phyloP scores from a whole-genome alignment of 2,888 invertebrate species.

The Drosophila monieri region DNA sequence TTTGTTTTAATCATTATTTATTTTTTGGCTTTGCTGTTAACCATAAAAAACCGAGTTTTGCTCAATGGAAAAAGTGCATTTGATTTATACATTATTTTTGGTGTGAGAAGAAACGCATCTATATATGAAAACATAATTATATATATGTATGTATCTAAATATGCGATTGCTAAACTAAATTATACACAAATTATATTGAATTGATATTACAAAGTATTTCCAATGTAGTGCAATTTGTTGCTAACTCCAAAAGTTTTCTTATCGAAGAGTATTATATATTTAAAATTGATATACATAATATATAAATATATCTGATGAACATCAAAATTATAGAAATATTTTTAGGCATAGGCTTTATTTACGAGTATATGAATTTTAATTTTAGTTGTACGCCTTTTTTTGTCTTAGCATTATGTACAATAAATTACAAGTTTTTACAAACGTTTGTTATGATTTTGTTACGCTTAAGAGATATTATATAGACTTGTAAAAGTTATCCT shows the following conservation, averaged over 20 bases:
- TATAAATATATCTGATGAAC: constrained; percentile 32
- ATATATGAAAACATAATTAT: constrained; percentile 11
- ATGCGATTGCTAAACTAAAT: constrained; percentile 31
- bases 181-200: constrained; percentile 43
- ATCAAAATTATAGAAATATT: constrained; percentile 38
- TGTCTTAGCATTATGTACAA: constrained; percentile 37
- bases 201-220: constrained; percentile 45
- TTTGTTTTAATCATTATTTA: constrained; percentile 6
- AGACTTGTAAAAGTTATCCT: constrained; percentile 5
- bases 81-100: constrained; percentile 43
- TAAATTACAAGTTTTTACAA: constrained; percentile 36
- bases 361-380: constrained; percentile 14
- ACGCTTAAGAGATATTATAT: constrained; percentile 17
- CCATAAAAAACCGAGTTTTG: constrained; percentile 37
- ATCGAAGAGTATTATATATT: constrained; percentile 26
- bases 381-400: constrained; percentile 12
- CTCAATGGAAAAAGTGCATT: constrained; percentile 58
- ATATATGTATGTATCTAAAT: constrained; percentile 6
- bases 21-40: constrained; percentile 43
- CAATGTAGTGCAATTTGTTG: constrained; percentile 71
- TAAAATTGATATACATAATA: constrained; percentile 26
- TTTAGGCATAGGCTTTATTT: constrained; percentile 42
- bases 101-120: constrained; percentile 8
- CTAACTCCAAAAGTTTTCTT: constrained; percentile 58
- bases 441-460: constrained; percentile 10